These are phyloP conservation scores for Patiria pectinifera DNA, from an alignment of 53 echinoderm and acorn worm genomes.

Conservation along the genomic window DNA sequence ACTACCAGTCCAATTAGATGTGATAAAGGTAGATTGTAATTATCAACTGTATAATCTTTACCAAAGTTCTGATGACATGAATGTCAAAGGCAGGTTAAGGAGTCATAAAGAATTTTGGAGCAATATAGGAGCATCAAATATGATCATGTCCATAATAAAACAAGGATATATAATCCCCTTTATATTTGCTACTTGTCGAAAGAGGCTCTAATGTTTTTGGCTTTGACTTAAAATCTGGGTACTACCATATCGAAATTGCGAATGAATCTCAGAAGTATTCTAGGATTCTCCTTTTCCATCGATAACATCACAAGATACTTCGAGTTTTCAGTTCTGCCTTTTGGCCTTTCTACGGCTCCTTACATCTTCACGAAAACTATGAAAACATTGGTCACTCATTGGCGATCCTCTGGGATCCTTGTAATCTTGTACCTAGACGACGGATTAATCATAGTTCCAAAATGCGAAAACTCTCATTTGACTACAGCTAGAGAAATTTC, in stretches of 20 bases:
- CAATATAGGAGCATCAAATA: not conserved
- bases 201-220: not conserved
- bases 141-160: too few relatives aligned
- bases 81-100: not conserved
- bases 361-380: not conserved
- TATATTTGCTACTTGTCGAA: not conserved
- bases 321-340: not conserved
- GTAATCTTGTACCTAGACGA: not conserved
- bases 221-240: conserved; percentile 2
- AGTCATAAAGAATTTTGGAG: not conserved
- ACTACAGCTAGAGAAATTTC: too few relatives aligned
- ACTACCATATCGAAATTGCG: not conserved
- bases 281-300: not conserved
- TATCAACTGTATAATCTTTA: not conserved
- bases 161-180: too few relatives aligned
- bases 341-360: not conserved
- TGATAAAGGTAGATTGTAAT: too few relatives aligned
- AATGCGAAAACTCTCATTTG: too few relatives aligned
- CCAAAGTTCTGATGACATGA: not conserved
- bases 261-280: not conserved
- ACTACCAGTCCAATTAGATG: too few relatives aligned
- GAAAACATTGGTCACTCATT: conserved; percentile 7
- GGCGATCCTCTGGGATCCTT: not conserved
- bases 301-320: not conserved
- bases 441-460: not conserved